phyloP scores from a whole-genome alignment of 2,797 vertebrate genomes.

The Ctenochaetus hawaiiensis region DNA sequence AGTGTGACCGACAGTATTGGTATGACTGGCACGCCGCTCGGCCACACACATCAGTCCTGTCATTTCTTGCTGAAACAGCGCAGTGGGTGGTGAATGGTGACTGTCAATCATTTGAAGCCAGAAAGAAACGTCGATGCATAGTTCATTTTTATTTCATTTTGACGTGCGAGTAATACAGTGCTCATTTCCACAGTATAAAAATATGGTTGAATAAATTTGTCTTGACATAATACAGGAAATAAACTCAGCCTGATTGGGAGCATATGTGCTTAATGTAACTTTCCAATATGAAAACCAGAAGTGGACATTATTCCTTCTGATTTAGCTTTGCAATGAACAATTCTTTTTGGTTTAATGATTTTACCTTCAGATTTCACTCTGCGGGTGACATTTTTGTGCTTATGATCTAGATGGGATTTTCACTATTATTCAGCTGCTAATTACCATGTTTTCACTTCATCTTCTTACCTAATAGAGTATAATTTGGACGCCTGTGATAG shows the following conservation, averaged over 20 bases:
- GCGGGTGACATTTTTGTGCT: constrained; percentile 4
- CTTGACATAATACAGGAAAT: constrained; percentile 15
- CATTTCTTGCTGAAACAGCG: constrained; percentile 28
- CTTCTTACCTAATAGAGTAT: not conserved
- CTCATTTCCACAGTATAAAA: constrained; percentile 12
- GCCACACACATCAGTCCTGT: constrained; percentile 8
- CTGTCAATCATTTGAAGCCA: constrained; percentile 33
- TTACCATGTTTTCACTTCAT: constrained; percentile 15
- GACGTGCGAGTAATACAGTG: constrained; percentile 2
- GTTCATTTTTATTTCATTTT: constrained; percentile 30
- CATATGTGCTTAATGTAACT: constrained; percentile 7
- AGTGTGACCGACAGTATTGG: constrained; percentile 14
- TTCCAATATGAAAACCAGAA: constrained; percentile 4
- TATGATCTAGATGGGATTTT: constrained; percentile 21
- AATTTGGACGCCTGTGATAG: constrained; percentile 11
- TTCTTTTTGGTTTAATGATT: constrained; percentile 12
- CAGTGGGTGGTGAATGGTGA: constrained; percentile 18
- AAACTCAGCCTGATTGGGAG: constrained; percentile 21
- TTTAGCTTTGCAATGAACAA: constrained; percentile 1
- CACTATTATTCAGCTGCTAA: constrained; percentile 12
- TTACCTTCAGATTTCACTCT: constrained; percentile 8
- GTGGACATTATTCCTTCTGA: constrained; percentile 4
- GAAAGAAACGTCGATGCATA: not conserved
- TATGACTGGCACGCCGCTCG: constrained; percentile 14
- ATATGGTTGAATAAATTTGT: constrained; percentile 15